phyloP scores from a whole-genome alignment of 2,888 invertebrate species.

The Octonoba sinensis region DNA sequence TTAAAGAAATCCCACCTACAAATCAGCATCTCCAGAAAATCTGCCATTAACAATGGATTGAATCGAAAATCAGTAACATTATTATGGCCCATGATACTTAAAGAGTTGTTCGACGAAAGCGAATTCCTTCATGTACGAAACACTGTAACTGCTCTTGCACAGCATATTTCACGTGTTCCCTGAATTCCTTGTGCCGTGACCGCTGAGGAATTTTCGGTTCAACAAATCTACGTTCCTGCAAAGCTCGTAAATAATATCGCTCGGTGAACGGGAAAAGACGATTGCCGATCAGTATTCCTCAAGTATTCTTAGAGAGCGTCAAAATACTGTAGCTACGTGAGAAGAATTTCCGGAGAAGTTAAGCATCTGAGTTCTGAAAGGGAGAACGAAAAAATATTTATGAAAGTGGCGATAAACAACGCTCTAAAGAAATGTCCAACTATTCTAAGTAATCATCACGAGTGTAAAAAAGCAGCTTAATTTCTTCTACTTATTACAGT shows the following conservation, averaged over 20 bases:
- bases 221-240: slow-evolving; percentile 40
- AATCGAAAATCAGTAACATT: too few species aligned
- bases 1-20: too few species aligned
- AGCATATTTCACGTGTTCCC: neutral
- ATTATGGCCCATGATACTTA: too few species aligned
- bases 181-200: slow-evolving; percentile 35
- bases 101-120: too few species aligned
- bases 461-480: slow-evolving; percentile 28
- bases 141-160: too few species aligned
- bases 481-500: slow-evolving; percentile 43
- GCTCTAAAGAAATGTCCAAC: slow-evolving; percentile 44
- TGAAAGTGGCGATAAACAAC: slow-evolving; percentile 48
- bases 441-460: slow-evolving; percentile 30
- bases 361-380: slow-evolving; percentile 24
- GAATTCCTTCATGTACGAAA: too few species aligned
- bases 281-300: slow-evolving; percentile 36
- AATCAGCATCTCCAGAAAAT: too few species aligned
- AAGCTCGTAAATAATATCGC: slow-evolving; percentile 49
- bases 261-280: neutral
- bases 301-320: slow-evolving; percentile 29
- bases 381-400: slow-evolving; percentile 43
- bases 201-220: slow-evolving; percentile 41
- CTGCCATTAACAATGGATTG: too few species aligned
- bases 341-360: slow-evolving; percentile 27
- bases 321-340: slow-evolving; percentile 54